Evolutionary conservation across 1,140 invertebrate genomes (phyloP).

Genomic region (Calycopis cecrops): DNA sequence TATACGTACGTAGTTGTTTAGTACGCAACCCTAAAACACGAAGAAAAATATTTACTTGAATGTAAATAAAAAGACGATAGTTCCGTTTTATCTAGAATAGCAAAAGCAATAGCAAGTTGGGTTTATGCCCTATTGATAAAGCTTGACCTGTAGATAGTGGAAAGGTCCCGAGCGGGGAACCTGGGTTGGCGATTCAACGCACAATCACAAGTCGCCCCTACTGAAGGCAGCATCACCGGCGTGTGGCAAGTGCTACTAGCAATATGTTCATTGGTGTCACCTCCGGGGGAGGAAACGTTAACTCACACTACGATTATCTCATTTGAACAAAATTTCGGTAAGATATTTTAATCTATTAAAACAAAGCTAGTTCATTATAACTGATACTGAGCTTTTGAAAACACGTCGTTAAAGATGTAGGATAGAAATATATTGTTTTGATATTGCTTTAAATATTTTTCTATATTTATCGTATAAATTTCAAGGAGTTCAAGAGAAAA

Average conservation of each 20-base stretch:
- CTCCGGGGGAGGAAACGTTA: slow-evolving; percentile 63
- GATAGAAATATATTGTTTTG: too few relatives aligned
- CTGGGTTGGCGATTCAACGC: slow-evolving; percentile 15
- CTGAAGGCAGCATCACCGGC: slow-evolving; percentile 29
- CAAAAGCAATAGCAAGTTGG: slow-evolving; percentile 42
- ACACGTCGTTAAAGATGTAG: too few relatives aligned
- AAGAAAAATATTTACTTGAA: too few relatives aligned
- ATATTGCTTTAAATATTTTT: too few relatives aligned
- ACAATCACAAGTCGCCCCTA: slow-evolving; percentile 24
- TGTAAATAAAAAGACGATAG: background rate
- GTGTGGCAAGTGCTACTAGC: slow-evolving; percentile 20
- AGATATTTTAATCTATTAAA: slow-evolving; percentile 25
- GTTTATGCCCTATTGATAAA: slow-evolving; percentile 47
- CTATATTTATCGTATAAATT: too few relatives aligned
- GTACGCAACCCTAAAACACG: too few relatives aligned
- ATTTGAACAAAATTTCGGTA: slow-evolving; percentile 58
- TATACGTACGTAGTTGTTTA: too few relatives aligned
- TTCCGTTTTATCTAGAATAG: slow-evolving; percentile 11
- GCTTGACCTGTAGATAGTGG: slow-evolving; percentile 52
- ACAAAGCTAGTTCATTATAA: too few relatives aligned
- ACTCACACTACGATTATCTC: slow-evolving; percentile 68
- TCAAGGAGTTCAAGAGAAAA: too few relatives aligned
- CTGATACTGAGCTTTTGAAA: too few relatives aligned
- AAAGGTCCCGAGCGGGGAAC: slow-evolving; percentile 32
- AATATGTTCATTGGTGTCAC: slow-evolving; percentile 72